Evolutionary conservation across 2,888 invertebrate genomes (phyloP), one percentile per base, ranked within the genome.

Genomic region (Polyommatus icarus): DNA sequence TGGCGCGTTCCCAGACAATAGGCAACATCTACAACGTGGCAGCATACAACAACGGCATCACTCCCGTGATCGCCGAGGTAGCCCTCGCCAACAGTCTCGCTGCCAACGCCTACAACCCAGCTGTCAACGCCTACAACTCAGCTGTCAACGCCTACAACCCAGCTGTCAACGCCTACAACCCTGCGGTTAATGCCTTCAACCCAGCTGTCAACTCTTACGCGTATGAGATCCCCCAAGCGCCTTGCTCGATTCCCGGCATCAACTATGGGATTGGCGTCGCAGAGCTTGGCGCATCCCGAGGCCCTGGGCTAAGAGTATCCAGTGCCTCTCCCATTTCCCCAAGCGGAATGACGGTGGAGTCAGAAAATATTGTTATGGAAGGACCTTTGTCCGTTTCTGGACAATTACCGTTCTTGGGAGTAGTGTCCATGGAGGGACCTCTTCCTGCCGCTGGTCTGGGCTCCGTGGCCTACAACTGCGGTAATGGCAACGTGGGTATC

Each of bases 401-500:
- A 0, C 80, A 82, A 36, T 80, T 81, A 79, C 84, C 83, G 6
- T 82, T 83, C 79, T 61, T 84, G 76, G 81, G 83, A 6, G 82
- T 84, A 12, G 82, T 82, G n/a, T 81, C 81, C n/a, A 79, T 84
- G 76, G 82, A 82, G 32, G 84, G 84, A 24, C 75, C 79, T 0
- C 76, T 84, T 32, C 83, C 85, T 10, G 82, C 84, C 7, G 80
- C 80, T 40, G 87, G 87, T 0, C 80, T 81, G 12, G 85, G 83
- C 40, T 80, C 82, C 3, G 85, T 84, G 2, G 77, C 82, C 12
- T 85, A 85, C 78, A 81, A 84, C 24, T 83, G 85, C 79, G 85
- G 87, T 5, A 82, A 82, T 76, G 84, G 85, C 24, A 80, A 80
- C 12, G 75, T 75, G 75, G 77, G 77, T 15, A 77, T 77, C 12